Conservation (phyloP, 2,888 invertebrate species). For the Tridacna gigas region DNA sequence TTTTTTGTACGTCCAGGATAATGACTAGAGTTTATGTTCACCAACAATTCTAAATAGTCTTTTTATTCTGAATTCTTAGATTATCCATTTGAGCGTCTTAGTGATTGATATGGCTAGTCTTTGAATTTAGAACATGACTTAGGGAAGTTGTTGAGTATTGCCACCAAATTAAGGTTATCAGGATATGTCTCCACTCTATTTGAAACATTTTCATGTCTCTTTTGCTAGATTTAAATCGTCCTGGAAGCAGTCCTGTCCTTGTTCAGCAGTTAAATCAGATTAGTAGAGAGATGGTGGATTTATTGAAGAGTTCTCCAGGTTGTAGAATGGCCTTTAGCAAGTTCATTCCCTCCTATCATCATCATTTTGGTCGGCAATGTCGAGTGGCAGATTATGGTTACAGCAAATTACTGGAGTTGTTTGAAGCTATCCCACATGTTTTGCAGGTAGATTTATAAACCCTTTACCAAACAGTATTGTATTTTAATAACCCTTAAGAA, state of each 20-base stretch:
- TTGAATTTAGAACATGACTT: no score
- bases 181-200: no score
- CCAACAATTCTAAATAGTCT: no score
- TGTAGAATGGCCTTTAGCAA: conserved; percentile 95
- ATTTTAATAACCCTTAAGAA: not conserved
- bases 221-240: conserved; percentile 59
- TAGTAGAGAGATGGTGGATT: conserved; percentile 94
- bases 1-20: no score
- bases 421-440: conserved; percentile 92
- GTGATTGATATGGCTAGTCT: no score
- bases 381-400: conserved; percentile 97
- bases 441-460: conserved; percentile 87
- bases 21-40: no score
- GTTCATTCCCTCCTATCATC: conserved; percentile 97
- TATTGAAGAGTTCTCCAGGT: conserved; percentile 93
- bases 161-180: no score
- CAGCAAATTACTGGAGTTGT: conserved; percentile 94
- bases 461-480: not conserved
- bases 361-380: conserved; percentile 96
- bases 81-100: no score
- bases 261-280: conserved; percentile 91
- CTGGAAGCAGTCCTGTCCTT: conserved; percentile 69
- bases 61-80: no score
- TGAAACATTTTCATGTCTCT: no score
- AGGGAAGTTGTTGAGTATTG: no score